phyloP scores from a whole-genome alignment of 2,888 invertebrate species.

The Caenorhabditis sp. region DNA sequence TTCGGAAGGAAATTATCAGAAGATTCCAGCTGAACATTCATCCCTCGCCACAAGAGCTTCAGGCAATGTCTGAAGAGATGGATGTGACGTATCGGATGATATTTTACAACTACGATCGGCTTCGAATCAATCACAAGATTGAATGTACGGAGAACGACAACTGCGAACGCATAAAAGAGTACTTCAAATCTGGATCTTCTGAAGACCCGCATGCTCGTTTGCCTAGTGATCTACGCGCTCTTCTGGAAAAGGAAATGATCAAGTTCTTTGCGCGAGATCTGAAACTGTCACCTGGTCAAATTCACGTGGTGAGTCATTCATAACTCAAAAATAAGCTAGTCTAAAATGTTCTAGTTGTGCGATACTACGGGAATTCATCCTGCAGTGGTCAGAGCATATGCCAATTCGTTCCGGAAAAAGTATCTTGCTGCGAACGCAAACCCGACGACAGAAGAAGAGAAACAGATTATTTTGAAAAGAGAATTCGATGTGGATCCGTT shows the following conservation, averaged over 20 bases:
- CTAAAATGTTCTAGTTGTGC: not conserved
- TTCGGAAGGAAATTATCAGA: not conserved
- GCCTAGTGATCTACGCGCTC: not conserved
- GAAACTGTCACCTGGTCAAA: not conserved
- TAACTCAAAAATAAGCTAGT: not conserved
- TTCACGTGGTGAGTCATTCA: not conserved
- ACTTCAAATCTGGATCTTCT: not conserved
- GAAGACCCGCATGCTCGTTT: not conserved
- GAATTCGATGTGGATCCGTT: not conserved
- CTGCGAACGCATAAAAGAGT: not conserved
- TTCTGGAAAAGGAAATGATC: not conserved
- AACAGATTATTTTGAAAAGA: not conserved
- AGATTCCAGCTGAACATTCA: not conserved
- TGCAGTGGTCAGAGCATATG: not conserved
- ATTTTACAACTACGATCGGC: not conserved
- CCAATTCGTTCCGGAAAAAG: not conserved
- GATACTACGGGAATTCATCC: not conserved
- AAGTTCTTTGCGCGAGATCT: not conserved
- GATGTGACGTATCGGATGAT: not conserved
- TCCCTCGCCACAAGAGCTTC: not conserved
- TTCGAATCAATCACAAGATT: not conserved
- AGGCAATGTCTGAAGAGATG: not conserved
- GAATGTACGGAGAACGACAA: not conserved
- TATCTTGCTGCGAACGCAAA: not conserved
- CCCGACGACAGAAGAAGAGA: not conserved